phyloP scores from a whole-genome alignment of 2,113 vertebrate species.

The Gallinago jamesoni region DNA sequence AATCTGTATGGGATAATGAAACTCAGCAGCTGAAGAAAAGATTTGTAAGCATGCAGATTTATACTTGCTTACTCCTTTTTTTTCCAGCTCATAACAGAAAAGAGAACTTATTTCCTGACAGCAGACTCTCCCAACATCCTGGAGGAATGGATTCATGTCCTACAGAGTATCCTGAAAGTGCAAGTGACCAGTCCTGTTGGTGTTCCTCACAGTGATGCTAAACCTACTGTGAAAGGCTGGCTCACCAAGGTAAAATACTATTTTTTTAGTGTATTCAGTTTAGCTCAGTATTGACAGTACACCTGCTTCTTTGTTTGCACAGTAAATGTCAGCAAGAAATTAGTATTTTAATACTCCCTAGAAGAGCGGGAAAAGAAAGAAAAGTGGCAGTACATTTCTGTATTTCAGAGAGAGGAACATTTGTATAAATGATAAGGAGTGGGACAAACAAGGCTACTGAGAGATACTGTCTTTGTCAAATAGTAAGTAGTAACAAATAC shows the following conservation, averaged over 20 bases:
- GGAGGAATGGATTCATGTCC: slow-evolving; percentile 90
- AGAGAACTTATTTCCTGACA: slow-evolving; percentile 87
- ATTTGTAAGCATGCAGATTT: not conserved
- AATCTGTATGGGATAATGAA: not conserved
- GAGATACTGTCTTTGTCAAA: not conserved
- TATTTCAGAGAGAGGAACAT: not conserved
- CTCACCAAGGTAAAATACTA: slow-evolving; percentile 83
- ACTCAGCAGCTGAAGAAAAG: not conserved
- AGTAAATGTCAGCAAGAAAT: not conserved
- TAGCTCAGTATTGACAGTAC: not conserved
- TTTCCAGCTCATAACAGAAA: slow-evolving; percentile 85
- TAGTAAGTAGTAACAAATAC: not conserved
- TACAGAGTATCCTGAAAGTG: slow-evolving; percentile 87
- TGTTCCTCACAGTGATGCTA: slow-evolving; percentile 72
- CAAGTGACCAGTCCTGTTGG: slow-evolving; percentile 77
- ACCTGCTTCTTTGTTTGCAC: not conserved
- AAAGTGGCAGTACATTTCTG: not conserved
- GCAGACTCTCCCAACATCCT: slow-evolving; percentile 90
- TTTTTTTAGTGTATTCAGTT: not conserved
- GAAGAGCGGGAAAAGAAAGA: not conserved
- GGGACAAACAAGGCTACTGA: not conserved
- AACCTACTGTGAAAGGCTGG: slow-evolving; percentile 86
- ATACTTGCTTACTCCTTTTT: not conserved
- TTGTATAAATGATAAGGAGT: not conserved
- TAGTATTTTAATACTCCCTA: not conserved